Evolutionary conservation across 2,888 invertebrate species (phyloP).

Genomic region (Drosophila formosana): DNA sequence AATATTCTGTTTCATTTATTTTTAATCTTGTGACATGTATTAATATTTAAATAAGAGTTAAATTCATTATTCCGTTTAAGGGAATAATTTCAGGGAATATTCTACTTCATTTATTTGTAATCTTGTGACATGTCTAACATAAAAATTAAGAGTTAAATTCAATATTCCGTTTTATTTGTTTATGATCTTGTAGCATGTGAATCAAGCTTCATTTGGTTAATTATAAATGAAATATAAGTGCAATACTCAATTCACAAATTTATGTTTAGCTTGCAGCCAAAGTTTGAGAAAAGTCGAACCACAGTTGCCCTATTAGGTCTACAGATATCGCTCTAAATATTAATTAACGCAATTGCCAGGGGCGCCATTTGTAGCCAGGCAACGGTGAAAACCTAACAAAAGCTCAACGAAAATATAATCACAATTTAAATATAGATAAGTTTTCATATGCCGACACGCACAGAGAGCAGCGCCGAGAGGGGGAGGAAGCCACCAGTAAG

Average conservation of each 20-base stretch:
- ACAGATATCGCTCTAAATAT: conserved; percentile 46
- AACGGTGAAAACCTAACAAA: conserved; percentile 52
- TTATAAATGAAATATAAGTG: conserved; percentile 7
- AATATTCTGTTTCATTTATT: too few species aligned
- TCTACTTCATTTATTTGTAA: too few species aligned
- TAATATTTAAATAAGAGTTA: too few species aligned
- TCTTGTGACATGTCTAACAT: too few species aligned
- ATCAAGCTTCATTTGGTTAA: neutral
- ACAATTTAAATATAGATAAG: conserved; percentile 62
- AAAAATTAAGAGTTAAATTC: too few species aligned
- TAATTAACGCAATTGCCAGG: conserved; percentile 62
- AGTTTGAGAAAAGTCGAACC: neutral
- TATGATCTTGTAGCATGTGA: too few species aligned
- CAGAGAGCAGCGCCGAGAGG: neutral
- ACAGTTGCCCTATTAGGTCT: conserved; percentile 9
- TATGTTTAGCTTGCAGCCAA: neutral
- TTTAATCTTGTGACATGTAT: too few species aligned
- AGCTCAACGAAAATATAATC: conserved; percentile 50
- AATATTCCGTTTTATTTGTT: too few species aligned
- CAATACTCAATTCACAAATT: conserved; percentile 5
- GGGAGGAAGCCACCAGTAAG: neutral
- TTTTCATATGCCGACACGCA: conserved; percentile 46
- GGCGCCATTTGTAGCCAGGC: conserved; percentile 63
- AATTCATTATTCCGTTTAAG: too few species aligned
- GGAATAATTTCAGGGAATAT: too few species aligned